Evolutionary conservation across 2,797 vertebrate species (phyloP).

Genomic region (Otus scops): DNA sequence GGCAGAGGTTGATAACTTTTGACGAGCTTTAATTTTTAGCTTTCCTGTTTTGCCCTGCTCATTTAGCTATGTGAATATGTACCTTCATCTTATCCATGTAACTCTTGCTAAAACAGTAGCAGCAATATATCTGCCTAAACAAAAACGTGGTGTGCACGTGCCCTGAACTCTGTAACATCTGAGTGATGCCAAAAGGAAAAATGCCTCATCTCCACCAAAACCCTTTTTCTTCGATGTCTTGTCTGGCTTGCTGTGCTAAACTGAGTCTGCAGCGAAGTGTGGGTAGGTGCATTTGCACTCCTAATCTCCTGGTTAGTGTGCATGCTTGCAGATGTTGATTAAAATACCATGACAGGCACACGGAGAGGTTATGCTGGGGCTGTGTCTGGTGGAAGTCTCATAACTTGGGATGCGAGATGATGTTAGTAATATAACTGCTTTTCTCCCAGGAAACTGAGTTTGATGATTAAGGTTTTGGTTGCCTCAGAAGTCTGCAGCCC

Average conservation of each 20-base stretch:
- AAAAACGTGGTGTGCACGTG: accelerated
- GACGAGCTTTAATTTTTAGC: not conserved
- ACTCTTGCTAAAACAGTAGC: not conserved
- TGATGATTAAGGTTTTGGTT: not conserved
- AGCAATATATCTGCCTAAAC: not conserved
- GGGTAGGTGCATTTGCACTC: not conserved
- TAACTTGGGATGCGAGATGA: not conserved
- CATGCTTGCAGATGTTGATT: not conserved
- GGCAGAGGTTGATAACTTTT: not conserved
- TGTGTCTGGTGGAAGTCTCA: not conserved
- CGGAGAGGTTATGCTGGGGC: accelerated
- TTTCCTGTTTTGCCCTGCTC: not conserved
- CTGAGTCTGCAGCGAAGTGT: not conserved
- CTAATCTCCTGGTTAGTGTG: not conserved
- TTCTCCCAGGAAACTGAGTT: not conserved
- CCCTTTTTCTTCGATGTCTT: not conserved
- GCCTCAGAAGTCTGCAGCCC: not conserved
- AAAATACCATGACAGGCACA: not conserved
- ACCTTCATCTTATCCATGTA: not conserved
- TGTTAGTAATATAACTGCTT: not conserved
- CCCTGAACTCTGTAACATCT: not conserved
- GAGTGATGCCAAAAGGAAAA: not conserved
- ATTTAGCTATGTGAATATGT: not conserved
- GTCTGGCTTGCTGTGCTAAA: not conserved
- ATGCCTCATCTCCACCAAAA: accelerated